phyloP scores from a whole-genome alignment of 2,888 invertebrate genomes.

The Podabrus alpinus region DNA sequence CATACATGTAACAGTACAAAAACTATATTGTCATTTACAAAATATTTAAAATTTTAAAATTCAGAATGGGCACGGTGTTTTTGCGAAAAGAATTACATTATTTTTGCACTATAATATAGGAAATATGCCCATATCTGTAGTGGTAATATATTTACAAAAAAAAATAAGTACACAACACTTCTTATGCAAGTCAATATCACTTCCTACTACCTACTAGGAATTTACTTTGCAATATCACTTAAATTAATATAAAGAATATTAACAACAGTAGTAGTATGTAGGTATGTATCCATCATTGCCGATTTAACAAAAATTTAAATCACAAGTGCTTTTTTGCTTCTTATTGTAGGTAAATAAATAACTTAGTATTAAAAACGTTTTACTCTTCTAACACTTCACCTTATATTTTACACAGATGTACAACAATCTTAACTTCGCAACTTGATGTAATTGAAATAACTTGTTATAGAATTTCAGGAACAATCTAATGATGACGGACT shows the following conservation, averaged over 20 bases:
- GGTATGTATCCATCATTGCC: neutral
- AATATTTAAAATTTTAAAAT: slow-evolving; percentile 9
- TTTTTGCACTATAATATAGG: slow-evolving; percentile 41
- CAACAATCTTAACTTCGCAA: neutral
- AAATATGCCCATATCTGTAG: slow-evolving; percentile 33
- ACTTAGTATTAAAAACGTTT: neutral
- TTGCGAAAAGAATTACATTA: slow-evolving; percentile 19
- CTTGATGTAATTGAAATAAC: neutral
- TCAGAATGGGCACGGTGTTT: slow-evolving; percentile 21
- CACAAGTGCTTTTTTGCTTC: slow-evolving; percentile 15
- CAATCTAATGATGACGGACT: slow-evolving; percentile 77
- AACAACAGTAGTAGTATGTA: neutral
- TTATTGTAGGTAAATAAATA: slow-evolving; percentile 5
- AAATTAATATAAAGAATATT: slow-evolving; percentile 8
- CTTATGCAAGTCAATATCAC: neutral
- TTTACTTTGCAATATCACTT: neutral
- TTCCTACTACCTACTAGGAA: neutral
- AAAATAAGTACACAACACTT: slow-evolving; percentile 24
- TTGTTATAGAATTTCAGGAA: slow-evolving; percentile 60
- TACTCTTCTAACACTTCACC: neutral
- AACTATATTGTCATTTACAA: slow-evolving; percentile 4
- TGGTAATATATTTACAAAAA: slow-evolving; percentile 12
- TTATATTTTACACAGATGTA: neutral
- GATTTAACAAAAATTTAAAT: slow-evolving; percentile 10
- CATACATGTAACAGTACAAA: slow-evolving; percentile 11